Base-by-base conservation (phyloP, 2,888 invertebrate genomes). In the Caenorhabditis sp. region DNA sequence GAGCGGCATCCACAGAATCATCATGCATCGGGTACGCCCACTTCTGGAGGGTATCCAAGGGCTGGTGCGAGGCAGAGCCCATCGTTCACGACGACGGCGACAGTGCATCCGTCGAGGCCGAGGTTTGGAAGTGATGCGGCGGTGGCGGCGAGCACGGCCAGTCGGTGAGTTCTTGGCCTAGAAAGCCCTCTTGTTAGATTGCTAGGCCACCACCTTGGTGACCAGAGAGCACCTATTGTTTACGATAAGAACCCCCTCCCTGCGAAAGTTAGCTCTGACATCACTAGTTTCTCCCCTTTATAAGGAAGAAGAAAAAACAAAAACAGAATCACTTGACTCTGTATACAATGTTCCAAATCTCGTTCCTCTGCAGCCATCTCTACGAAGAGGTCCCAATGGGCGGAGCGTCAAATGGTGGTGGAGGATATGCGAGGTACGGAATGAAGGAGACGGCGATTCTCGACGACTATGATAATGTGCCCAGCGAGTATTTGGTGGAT, bases 371-470 rank as follows among this genome's bases (percentile, higher is more conserved):
- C 84, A 81, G 80, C 8, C 80, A 80, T 41, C 35, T 84, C 7
- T 84, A 84, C 49, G 84, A 84, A 73, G 84, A 84, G 38, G 84
- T 84, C 1, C 84, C 84, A n/a, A 84, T 69, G 74, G 47, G 64
- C 2, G 54, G 59, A 10, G 24, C 19, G 4, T 26, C 44, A 0
- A 73, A 70, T 31, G 70, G 69, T 6, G 69, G 63, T 35, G 72
- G 80, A 14, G 47, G 24, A 7, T n/a, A n/a, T n/a, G n/a, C n/a
- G n/a, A n/a, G n/a, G n/a, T 66, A 73, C 31, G 74, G 69, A 24
- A 35, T 63, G 47, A 74, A 75, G 26, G 83, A 84, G 49, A 84
- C 83, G 38, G 83, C 83, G 5, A 84, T 84, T 51, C 54, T 84
- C 10, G 80, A 84, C 22, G 83, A 84, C 44, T 84, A 84, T 61